Evolutionary conservation across 2,113 vertebrate genomes (phyloP), one percentile per base, ranked within the genome.

Genomic region (Pachypanchax playfairii): DNA sequence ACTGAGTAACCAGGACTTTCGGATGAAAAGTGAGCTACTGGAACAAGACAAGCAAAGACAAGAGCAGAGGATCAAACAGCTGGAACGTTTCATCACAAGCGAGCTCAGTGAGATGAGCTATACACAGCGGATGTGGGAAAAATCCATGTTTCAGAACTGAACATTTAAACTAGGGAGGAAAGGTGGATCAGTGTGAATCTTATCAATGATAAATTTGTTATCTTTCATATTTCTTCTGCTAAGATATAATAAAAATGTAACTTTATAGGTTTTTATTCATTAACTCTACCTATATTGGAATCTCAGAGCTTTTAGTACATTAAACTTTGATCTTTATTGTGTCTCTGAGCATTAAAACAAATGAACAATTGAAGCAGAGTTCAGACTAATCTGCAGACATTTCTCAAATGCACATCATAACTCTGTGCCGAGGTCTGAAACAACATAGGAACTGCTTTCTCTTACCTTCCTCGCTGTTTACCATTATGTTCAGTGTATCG

Each of bases 401-500:
- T 65, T 81, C 64, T 70, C 35, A 39, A 15, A 31, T 29, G 47
- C 74, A 78, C 71, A 38, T 70, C 55, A 26, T 64, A 64, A 79
- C 67, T 75, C 3, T 46, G 42, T 59, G 18, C 28, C 8, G 4
- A 20, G 21, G 35, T 67, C 46, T 48, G 11, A 70, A 57, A 74
- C 24, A 35, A 60, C 66, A 29, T 25, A 2, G 20, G 1, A 21
- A 0, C 72, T 77, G 69, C 35, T 43, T 66, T 65, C 35, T 25
- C 63, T 83, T 75, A 54, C 3, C 56, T n/a, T 58, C 17, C 11
- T 80, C 55, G 38, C 8, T 58, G 69, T 85, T 84, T 75, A 73
- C 51, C 47, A 65, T 75, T 28, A 11, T n/a, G 56, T 49, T 69
- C 26, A 13, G 13, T 20, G 26, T 72, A 35, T 53, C 41, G 52